These are phyloP conservation scores for Gymnoscopelus braueri DNA, from an alignment of 2,797 vertebrate genomes.

Conservation along the genomic window DNA sequence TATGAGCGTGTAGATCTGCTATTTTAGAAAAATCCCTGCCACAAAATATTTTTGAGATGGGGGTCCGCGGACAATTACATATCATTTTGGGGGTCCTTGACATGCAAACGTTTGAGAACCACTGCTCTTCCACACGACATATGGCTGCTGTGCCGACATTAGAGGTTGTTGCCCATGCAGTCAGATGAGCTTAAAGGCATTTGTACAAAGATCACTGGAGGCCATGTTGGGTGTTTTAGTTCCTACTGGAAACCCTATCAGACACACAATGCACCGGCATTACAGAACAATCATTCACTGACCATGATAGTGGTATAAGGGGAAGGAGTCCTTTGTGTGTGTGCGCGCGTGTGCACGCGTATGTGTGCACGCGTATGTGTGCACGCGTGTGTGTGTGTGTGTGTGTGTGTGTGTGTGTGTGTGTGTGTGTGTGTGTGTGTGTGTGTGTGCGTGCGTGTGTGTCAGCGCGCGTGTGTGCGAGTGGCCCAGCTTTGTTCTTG, in stretches of 20 bases:
- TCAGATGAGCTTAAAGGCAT: constrained; percentile 19
- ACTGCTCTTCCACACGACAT: constrained; percentile 13
- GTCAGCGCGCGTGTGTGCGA: constrained; percentile 28
- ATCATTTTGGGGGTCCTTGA: too few relatives aligned
- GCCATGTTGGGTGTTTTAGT: constrained; percentile 31
- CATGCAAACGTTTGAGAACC: too few relatives aligned
- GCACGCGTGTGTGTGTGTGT: constrained; percentile 6
- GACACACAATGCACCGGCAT: constrained; percentile 16
- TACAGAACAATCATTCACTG: constrained; percentile 42
- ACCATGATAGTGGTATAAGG: constrained; percentile 5
- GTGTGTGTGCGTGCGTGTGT: constrained; percentile 20
- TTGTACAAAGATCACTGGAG: constrained; percentile 36
- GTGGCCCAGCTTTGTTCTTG: constrained; percentile 59
- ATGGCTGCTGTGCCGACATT: constrained; percentile 18
- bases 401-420: constrained; percentile 3
- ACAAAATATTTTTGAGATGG: too few relatives aligned
- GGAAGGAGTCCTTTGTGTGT: background rate
- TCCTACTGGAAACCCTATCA: constrained; percentile 59
- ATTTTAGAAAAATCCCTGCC: too few relatives aligned
- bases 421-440: constrained; percentile 18
- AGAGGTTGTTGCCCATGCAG: constrained; percentile 34
- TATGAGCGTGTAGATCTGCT: too few relatives aligned
- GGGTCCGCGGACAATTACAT: too few relatives aligned
- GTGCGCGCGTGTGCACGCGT: constrained; percentile 11
- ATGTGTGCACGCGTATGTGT: background rate